Conservation (phyloP, 35 echinoderm and acorn worm genomes). For the Nesometra sesokonis region DNA sequence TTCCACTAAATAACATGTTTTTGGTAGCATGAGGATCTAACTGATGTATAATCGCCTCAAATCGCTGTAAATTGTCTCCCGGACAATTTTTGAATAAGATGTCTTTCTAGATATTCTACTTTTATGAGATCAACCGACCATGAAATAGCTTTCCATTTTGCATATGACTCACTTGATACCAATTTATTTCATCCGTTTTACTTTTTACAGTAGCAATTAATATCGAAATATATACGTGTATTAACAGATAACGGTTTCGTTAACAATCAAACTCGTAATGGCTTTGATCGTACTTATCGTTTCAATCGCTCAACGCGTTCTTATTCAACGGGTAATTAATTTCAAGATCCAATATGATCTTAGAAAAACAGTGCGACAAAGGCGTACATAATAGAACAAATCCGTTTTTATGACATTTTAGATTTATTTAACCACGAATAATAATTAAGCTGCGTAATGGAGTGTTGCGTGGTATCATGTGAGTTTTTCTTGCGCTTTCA, state of each 20-base stretch:
- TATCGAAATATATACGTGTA: neutral
- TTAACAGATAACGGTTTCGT: neutral
- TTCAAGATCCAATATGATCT: neutral
- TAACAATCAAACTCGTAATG: neutral
- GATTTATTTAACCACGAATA: neutral
- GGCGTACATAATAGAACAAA: neutral
- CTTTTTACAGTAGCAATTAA: slow-evolving; percentile 1
- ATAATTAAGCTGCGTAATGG: too few relatives aligned
- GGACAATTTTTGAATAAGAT: slow-evolving; percentile 1
- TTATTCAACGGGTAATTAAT: neutral
- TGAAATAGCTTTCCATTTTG: neutral
- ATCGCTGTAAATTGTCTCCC: neutral
- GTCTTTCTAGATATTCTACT: neutral
- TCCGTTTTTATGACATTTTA: neutral
- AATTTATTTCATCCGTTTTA: neutral
- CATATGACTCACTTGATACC: neutral
- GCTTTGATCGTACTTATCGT: neutral
- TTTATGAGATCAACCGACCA: neutral
- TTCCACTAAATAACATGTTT: slow-evolving; percentile 1
- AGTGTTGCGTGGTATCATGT: too few relatives aligned
- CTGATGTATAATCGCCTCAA: neutral
- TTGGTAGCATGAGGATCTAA: neutral
- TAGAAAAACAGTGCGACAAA: neutral
- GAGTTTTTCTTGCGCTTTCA: too few relatives aligned
- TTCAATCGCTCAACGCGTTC: neutral